Base-by-base conservation (phyloP, 2,888 invertebrate genomes). In the Machimus rusticus region DNA sequence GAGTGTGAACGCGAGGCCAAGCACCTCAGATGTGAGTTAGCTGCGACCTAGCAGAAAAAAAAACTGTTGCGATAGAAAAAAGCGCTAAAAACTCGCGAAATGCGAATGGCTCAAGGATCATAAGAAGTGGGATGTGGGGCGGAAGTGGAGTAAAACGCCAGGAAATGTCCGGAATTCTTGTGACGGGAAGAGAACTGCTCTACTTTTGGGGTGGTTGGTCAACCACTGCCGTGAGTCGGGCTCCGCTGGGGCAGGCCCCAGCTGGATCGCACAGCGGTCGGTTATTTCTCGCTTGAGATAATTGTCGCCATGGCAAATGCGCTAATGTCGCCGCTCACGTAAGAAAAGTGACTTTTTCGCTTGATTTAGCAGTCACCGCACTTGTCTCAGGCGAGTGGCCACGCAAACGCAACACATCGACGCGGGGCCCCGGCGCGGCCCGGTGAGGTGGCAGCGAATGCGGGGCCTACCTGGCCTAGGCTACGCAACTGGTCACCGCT, bases 301-400 rank as follows among this genome's bases (percentile, higher is more conserved):
- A 66, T 66, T 66, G 66, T 66, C 23, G 66, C 66, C 66, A 66
- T 66, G 23, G 66, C 66, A 28, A 66, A 66, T 66, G 28, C 66
- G 23, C 66, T 51, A 66, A 28, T 76, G 76, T 76, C 76, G 34
- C 76, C 39, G 34, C n/a, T 76, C 34, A 76, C 76, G 28, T 37
- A 34, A 82, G 82, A 82, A 82, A 82, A 82, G 12, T 82, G 31
- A 66, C 39, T 82, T 34, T 81, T 82, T 82, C 82, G 57, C 37
- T 82, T 82, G 57, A 82, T 82, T 16, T 79, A 37, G 19, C 81
- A 81, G 46, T 55, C 55, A 81, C 81, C 81, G 51, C 55, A 51
- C 57, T 57, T 82, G 82, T 82, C 57, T 37, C 82, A 81, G 31
- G 28, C 34, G 31, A 81, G 51, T 81, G 28, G 39, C 31, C 55